Base-by-base conservation (phyloP, 1,140 invertebrate species). In the Brachionus sp. region DNA sequence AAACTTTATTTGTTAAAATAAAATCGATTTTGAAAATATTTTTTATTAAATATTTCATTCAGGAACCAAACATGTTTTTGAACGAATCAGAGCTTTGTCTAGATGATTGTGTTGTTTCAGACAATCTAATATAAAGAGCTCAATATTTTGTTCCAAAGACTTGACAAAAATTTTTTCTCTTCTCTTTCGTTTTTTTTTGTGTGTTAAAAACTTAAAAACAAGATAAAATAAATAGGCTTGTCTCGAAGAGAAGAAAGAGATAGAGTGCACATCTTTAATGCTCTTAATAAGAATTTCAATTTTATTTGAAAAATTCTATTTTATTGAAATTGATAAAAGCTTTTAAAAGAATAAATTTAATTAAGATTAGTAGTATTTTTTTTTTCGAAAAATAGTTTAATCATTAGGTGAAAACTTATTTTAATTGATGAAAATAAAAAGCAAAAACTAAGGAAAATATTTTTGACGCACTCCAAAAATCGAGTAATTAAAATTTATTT, bases 21-120 rank as follows among this genome's bases (percentile, higher is more conserved):
- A 70, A 70, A 70, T 70, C 66, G 66, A 70, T 70, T 70, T 70
- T 70, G 66, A 70, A 70, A 70, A 70, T 70, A 70, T 70, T 70
- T 70, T 70, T 70, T 70, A 37, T 70, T 70, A 70, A 37, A 70
- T 70, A 70, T 39, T 66, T 66, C 64, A 23, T 29, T 66, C 64
- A 70, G 37, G 37, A 70, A 39, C 35, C 39, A 0, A 1, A 9
- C 35, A 37, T 70, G 29, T 37, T 62, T 62, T 5, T 66, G 64
- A 66, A 70, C 66, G 37, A 70, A 70, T 70, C 66, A 70, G 5
- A 70, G 19, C 6, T 70, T 70, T 70, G 66, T 39, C 10, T 64
- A 29, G 29, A 19, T 25, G 62, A 23, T 25, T 3, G 6, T 42
- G 12, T 42, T 3, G 6, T 42, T 13, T 42, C 12, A 13, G 7